phyloP scores from a whole-genome alignment of 2,113 vertebrate species.

The Lophura nycthemera region DNA sequence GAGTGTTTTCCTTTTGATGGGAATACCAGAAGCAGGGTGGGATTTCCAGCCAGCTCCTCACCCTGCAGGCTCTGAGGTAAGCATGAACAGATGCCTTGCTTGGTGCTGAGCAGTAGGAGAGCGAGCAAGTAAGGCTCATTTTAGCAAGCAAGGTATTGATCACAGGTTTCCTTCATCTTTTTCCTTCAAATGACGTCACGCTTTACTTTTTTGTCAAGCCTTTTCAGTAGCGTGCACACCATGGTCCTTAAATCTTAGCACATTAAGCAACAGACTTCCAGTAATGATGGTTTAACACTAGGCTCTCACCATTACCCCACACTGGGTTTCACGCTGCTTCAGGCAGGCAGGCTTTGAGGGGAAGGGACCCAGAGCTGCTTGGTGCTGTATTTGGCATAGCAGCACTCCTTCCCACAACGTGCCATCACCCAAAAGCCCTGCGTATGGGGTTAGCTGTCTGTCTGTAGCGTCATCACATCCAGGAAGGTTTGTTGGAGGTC shows the following conservation, averaged over 20 bases:
- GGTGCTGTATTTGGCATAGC: neutral
- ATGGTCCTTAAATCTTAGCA: neutral
- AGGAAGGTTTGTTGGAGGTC: neutral
- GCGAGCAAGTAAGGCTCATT: neutral
- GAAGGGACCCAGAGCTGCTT: neutral
- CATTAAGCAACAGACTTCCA: neutral
- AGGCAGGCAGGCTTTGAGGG: neutral
- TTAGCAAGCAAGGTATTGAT: neutral
- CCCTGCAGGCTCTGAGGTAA: neutral
- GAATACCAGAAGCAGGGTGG: neutral
- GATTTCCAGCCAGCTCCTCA: neutral
- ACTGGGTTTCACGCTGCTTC: neutral
- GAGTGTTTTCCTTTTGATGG: neutral
- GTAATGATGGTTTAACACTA: neutral
- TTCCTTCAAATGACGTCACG: neutral
- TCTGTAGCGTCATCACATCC: neutral
- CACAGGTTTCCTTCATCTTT: neutral
- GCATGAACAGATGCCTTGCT: neutral
- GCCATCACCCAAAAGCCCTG: neutral
- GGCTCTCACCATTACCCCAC: neutral
- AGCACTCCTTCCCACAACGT: fast-evolving
- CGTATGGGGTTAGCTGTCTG: fast-evolving
- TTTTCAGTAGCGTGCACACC: neutral
- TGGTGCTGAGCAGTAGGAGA: neutral
- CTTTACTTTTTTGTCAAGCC: neutral